phyloP scores from a whole-genome alignment of 2,888 invertebrate species.

The Eudasyphora cyanicolor region DNA sequence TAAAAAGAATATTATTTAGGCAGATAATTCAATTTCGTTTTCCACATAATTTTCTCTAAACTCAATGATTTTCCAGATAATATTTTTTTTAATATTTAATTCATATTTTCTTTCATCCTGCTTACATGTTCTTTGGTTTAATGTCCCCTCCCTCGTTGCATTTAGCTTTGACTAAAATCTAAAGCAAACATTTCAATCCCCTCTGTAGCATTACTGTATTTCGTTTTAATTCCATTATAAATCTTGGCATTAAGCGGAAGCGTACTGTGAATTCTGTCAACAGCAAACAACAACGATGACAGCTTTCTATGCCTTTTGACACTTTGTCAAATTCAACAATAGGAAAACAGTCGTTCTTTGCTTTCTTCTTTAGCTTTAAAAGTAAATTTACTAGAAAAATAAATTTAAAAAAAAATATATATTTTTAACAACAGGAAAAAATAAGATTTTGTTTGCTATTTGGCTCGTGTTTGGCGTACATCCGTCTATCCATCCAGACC shows the following conservation, averaged over 20 bases:
- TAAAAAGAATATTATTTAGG: too few relatives aligned
- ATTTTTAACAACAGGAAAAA: background rate
- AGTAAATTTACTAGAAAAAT: constrained; percentile 18
- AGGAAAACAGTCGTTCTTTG: background rate
- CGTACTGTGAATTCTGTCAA: background rate
- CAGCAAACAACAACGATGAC: constrained; percentile 3
- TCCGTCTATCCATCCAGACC: background rate
- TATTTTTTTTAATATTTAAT: too few relatives aligned
- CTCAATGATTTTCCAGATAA: too few relatives aligned
- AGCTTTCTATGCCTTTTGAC: constrained; percentile 53
- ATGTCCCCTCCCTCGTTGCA: too few relatives aligned
- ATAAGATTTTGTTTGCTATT: background rate
- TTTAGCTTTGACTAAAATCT: too few relatives aligned
- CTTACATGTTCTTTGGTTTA: too few relatives aligned
- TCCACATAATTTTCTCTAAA: too few relatives aligned
- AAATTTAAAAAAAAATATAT: background rate
- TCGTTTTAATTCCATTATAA: background rate
- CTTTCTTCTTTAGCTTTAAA: background rate
- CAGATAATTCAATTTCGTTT: too few relatives aligned
- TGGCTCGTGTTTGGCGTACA: background rate
- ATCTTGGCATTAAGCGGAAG: background rate
- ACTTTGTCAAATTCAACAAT: constrained; percentile 47
- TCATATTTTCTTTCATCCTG: too few relatives aligned
- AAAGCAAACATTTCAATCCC: background rate
- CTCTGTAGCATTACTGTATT: background rate